Evolutionary conservation across 2,797 vertebrate species (phyloP), one percentile per base, ranked within the genome.

Genomic region (Tamandua tetradactyla): DNA sequence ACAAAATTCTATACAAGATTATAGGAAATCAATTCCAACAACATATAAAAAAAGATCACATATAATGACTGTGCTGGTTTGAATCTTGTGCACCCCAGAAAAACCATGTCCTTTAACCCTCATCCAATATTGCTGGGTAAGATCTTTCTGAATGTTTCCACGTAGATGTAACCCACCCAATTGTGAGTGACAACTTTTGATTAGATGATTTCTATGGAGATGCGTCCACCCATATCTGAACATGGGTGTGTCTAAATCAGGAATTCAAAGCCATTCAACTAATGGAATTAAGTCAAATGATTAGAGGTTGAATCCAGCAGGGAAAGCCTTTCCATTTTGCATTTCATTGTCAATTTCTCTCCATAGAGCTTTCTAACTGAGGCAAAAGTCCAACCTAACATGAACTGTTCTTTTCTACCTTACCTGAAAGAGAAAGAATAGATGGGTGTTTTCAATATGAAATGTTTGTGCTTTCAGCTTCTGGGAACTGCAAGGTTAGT

Each of bases 1-100:
- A 11, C 61, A 75, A 81, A 52, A 76, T 55, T 90, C 25, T 47
- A 94, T 49, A 52, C 7, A 59, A 81, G 66, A 61, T 76, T 62
- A 90, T 62, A 91, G n/a, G 35, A 87, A 87, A 57, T 64, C 22
- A 94, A 93, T 91, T 59, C 13, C 62, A 68, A 20, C 32, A 47
- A n/a, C 44, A 49, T 23, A 68, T 64, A 55, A 40, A 25, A 76
- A 91, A 81, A 7, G 4, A 81, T 32, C n/a, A 44, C 52, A 57
- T 75, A 59, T 78, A 13, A 80, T 49, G 64, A 66, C 15, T 8
- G 81, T 71, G n/a, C n/a, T n/a, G n/a, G n/a, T n/a, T n/a, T n/a
- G n/a, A n/a, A n/a, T n/a, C n/a, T n/a, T n/a, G n/a, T n/a, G n/a
- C n/a, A n/a, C n/a, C n/a, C n/a, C n/a, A n/a, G n/a, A n/a, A n/a